Evolutionary conservation across 1,140 invertebrate genomes (phyloP).

Genomic region (Vollenhovia emeryi): DNA sequence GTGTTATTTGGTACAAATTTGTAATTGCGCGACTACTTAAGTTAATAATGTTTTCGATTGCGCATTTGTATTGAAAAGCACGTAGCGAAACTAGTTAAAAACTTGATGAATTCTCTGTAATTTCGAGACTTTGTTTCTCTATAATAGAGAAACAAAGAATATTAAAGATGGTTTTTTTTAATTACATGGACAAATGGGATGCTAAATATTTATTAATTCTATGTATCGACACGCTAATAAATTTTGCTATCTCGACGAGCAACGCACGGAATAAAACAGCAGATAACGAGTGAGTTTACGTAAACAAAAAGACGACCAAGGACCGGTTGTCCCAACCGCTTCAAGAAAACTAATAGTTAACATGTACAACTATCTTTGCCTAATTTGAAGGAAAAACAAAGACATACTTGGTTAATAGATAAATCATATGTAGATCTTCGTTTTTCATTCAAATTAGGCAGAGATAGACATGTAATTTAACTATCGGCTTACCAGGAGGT

Average conservation of each 20-base stretch:
- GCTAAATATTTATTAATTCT: neutral
- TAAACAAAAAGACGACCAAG: neutral
- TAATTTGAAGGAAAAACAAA: too few relatives aligned
- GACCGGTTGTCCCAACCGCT: too few relatives aligned
- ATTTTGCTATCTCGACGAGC: neutral
- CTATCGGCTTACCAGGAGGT: too few relatives aligned
- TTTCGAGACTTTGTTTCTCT: neutral
- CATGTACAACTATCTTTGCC: too few relatives aligned
- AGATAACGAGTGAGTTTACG: neutral
- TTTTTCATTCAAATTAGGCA: too few relatives aligned
- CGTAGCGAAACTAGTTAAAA: neutral
- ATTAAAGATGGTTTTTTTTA: neutral
- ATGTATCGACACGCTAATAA: neutral
- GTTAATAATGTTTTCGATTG: neutral
- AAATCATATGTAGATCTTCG: too few relatives aligned
- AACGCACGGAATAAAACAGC: neutral
- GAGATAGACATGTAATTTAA: too few relatives aligned
- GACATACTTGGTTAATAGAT: too few relatives aligned
- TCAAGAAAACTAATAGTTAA: too few relatives aligned
- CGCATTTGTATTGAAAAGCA: neutral
- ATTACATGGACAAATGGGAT: neutral
- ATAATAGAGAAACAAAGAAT: neutral
- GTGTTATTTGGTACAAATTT: neutral
- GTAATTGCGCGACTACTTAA: neutral
- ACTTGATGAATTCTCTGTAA: neutral